Evolutionary conservation across 2,888 invertebrate genomes (phyloP).

Genomic region (Himalopsyche japonica): DNA sequence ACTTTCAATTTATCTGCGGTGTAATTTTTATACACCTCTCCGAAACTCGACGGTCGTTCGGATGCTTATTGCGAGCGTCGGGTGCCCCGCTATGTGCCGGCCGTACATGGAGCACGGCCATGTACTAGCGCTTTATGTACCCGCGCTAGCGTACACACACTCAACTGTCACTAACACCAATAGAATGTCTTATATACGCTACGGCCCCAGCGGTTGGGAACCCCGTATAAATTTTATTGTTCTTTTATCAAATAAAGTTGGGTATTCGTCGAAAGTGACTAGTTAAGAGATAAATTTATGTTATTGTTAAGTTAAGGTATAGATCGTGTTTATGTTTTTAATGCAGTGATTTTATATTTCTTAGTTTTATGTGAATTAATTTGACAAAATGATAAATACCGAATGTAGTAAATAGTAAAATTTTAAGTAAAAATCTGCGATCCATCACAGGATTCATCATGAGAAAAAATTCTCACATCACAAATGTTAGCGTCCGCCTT

Average conservation of each 20-base stretch:
- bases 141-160: constrained; percentile 2
- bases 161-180: neutral
- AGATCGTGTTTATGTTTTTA: too few species aligned
- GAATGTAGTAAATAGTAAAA: too few species aligned
- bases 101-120: constrained; percentile 30
- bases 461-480: too few species aligned
- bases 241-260: neutral
- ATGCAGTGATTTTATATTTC: too few species aligned
- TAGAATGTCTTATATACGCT: neutral
- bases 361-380: too few species aligned
- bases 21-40: neutral
- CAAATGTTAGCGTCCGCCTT: too few species aligned
- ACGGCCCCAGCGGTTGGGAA: neutral
- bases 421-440: too few species aligned
- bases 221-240: neutral
- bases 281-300: too few species aligned
- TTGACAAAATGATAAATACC: too few species aligned
- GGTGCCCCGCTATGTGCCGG: constrained; percentile 38
- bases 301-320: too few species aligned
- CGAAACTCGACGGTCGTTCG: constrained; percentile 15
- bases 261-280: too few species aligned
- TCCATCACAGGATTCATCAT: too few species aligned
- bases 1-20: neutral
- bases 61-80: constrained; percentile 7
- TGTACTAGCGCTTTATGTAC: constrained; percentile 2